phyloP scores from a whole-genome alignment of 2,797 vertebrate genomes.

The Xyrichtys novacula region DNA sequence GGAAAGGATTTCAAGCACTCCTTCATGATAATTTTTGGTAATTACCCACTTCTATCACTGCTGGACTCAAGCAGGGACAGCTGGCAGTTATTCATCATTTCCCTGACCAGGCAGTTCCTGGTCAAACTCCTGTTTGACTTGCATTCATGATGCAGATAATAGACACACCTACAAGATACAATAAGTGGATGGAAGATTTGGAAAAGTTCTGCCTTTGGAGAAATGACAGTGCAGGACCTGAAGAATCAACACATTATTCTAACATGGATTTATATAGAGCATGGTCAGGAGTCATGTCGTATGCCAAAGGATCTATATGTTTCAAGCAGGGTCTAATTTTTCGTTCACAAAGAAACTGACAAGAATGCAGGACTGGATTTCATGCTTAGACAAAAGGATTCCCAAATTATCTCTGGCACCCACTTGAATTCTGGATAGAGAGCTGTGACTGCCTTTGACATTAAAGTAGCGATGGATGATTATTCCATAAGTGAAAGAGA shows the following conservation, averaged over 20 bases:
- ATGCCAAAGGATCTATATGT: not conserved
- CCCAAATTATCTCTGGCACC: constrained; percentile 4
- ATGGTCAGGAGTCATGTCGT: too few species aligned
- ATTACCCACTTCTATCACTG: not conserved
- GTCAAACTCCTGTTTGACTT: not conserved
- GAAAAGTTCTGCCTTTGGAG: not conserved
- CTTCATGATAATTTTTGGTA: not conserved
- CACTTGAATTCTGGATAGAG: not conserved
- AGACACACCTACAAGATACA: not conserved
- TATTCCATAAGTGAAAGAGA: not conserved
- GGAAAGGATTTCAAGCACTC: too few species aligned
- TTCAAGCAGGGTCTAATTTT: not conserved
- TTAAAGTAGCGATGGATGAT: constrained; percentile 10
- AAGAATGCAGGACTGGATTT: constrained; percentile 6
- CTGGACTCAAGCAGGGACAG: not conserved
- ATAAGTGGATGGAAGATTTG: too few species aligned
- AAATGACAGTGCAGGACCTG: too few species aligned
- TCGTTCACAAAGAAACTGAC: not conserved
- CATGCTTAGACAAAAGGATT: constrained; percentile 2
- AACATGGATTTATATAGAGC: too few species aligned
- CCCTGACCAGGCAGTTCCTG: not conserved
- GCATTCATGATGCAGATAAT: not conserved
- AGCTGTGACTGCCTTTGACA: constrained; percentile 13
- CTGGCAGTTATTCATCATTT: not conserved
- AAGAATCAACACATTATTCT: too few species aligned